Percentiles rank a stretch among this genome's conserved stretches.
phyloP scores from a whole-genome alignment of 2,888 invertebrate species.

The Philereme transversata region DNA sequence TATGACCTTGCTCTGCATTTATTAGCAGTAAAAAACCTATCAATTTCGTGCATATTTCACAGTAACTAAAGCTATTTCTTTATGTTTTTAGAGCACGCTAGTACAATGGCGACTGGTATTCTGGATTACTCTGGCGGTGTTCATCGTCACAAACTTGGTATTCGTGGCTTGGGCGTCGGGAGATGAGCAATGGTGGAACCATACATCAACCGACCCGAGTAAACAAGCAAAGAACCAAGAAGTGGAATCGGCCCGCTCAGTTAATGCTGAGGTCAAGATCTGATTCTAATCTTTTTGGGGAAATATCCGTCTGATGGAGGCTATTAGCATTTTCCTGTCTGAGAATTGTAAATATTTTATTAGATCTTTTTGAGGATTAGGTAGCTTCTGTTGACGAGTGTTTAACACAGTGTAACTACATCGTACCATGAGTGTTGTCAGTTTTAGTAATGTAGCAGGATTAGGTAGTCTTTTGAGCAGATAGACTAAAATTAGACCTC shows the following conservation, averaged over 20 bases:
- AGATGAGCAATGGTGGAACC: conserved; percentile 91
- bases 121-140: conserved; percentile 90
- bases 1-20: conserved; percentile 29
- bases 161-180: conserved; percentile 90
- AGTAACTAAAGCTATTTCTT: conserved; percentile 1
- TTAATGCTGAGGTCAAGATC: conserved; percentile 67
- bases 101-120: conserved; percentile 91
- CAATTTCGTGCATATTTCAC: conserved; percentile 2
- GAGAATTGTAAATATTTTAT: conserved; percentile 34
- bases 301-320: conserved; percentile 28
- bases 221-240: conserved; percentile 53
- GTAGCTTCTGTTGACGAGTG: conserved; percentile 13
- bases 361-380: conserved; percentile 27
- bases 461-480: too few relatives aligned
- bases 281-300: conserved; percentile 30
- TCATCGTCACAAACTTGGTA: conserved; percentile 88
- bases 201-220: conserved; percentile 62
- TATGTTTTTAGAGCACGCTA: conserved; percentile 81
- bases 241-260: conserved; percentile 57
- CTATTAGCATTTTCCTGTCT: conserved; percentile 36
- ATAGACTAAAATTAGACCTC: too few relatives aligned
- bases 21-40: conserved; percentile 21
- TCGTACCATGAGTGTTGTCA: too few relatives aligned
- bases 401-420: conserved; percentile 11
- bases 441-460: too few relatives aligned